Base-by-base conservation (phyloP, 1,140 invertebrate genomes). In the Euwallacea similis region DNA sequence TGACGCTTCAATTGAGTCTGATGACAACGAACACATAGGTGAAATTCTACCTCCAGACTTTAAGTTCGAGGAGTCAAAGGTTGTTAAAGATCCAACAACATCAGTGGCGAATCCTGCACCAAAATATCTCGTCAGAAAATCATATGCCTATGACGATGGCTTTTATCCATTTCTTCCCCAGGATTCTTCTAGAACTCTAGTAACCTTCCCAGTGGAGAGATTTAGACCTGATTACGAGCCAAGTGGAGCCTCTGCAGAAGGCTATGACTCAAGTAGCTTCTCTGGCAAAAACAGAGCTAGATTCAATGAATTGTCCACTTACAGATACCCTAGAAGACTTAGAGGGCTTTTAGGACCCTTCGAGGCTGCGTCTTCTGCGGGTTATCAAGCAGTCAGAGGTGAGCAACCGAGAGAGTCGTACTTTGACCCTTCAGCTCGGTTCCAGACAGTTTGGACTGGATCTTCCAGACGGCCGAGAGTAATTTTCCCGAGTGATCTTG, bases 401-500 rank as follows among this genome's bases (percentile, higher is more conserved):
- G 62, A 66, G 9, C 53, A 46, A 1, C 65, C 63, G 13, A 63
- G 71, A 41, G 74, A 76, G 58, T 61, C 74, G 7, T 76, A 73
- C 62, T 77, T 72, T 59, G 75, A 77, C 54, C 76, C 76, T 11
- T 75, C 75, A 13, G 68, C 76, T 0, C 53, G 76, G 10, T 75
- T 66, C 50, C 76, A 76, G 33, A 67, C 62, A 11, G 72, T 72
- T 50, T 78, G 77, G 78, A 67, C 74, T 33, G 66, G 71, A 16
- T 69, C 69, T 50, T 76, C 75, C n/a, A 77, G 80, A 66, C 69
- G 79, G 59, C 81, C 81, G 0, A 69, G 80, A 55, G 81, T 82
- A 4, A 82, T 82, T 55, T 82, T 82, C 72, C 81, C 81, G 10
- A 78, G 79, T 43, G 81, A 82, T 75, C 62, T 80, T 66, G 79